Evolutionary conservation across 2,888 invertebrate genomes (phyloP).

Genomic region (Mythimna lalbum): DNA sequence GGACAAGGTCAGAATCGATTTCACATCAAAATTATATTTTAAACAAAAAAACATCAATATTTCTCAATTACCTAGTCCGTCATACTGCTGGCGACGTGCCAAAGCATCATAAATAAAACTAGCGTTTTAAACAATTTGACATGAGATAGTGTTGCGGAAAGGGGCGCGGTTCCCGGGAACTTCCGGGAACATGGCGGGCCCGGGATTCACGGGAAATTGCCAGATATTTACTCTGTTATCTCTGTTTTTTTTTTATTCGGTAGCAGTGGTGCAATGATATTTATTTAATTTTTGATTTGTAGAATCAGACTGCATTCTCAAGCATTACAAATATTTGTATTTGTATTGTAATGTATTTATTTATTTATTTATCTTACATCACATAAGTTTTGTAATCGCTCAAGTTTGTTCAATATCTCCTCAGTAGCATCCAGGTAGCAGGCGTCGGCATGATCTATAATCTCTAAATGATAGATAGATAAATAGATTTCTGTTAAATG

Average conservation of each 20-base stretch:
- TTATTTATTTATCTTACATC: too few relatives aligned
- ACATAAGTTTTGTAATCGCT: too few relatives aligned
- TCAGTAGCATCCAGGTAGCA: too few relatives aligned
- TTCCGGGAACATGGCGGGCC: conserved; percentile 32
- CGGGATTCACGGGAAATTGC: conserved; percentile 46
- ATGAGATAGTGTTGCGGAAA: conserved; percentile 58
- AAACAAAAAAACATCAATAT: conserved; percentile 26
- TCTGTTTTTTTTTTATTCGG: neutral
- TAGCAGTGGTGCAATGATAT: neutral
- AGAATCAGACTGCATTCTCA: neutral
- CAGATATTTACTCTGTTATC: conserved; percentile 19
- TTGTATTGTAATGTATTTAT: too few relatives aligned
- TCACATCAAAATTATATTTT: conserved; percentile 38
- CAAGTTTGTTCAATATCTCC: too few relatives aligned
- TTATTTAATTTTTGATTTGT: neutral
- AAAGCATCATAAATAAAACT: conserved; percentile 36
- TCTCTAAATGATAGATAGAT: too few relatives aligned
- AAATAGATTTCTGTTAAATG: too few relatives aligned
- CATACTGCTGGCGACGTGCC: conserved; percentile 22
- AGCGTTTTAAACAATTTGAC: conserved; percentile 57
- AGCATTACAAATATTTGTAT: too few relatives aligned
- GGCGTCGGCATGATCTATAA: too few relatives aligned
- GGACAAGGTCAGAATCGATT: conserved; percentile 32
- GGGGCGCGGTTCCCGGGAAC: conserved; percentile 10
- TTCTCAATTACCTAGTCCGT: neutral